Evolutionary conservation across 2,888 invertebrate genomes (phyloP), one percentile per base, ranked within the genome.

Genomic region (Perdita meconis): DNA sequence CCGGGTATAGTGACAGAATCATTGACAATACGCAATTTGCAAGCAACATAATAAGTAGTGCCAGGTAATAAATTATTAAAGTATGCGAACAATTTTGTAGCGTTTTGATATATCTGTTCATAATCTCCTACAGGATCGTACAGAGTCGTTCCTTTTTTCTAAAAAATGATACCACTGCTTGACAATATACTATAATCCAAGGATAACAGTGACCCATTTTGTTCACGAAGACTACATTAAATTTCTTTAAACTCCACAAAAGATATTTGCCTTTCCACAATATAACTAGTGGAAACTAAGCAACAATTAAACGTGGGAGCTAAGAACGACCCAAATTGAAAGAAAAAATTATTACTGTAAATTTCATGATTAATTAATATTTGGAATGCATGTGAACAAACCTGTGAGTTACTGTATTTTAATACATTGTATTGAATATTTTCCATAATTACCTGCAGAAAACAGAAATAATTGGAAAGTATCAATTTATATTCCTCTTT

Each of bases 21-120:
- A 26, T 78, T 51, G 2, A 8, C n/a, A 2, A 72, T 3, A 13
- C 51, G 1, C 16, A 85, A 10, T 0, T 5, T 2, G 3, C 64
- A 76, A 0, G 5, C 0, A 0, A 78, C 56, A 4, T n/a, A n/a
- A 19, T 87, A 87, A 10, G 19, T 34, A n/a, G 55, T 59, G 1
- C 83, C 85, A 13, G 86, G 76, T 38, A 19, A 22, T n/a, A 87
- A 60, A 19, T 63, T 8, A 12, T 74, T 59, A 5, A 55, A 42
- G 26, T 40, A 16, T 13, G 19, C 71, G 6, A 51, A 51, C 10
- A 82, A 51, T 10, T 3, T 34, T 0, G 73, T 64, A 2, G 36
- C 70, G 22, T 78, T 76, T 2, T 19, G 5, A 16, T 38, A 38
- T 16, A 78, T 19, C 0, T 13, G 1, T 0, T 22, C 47, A 10